Percentiles rank a stretch among this genome's conserved stretches.
phyloP scores from a whole-genome alignment of 2,797 vertebrate genomes.

The Phataginus tricuspis region DNA sequence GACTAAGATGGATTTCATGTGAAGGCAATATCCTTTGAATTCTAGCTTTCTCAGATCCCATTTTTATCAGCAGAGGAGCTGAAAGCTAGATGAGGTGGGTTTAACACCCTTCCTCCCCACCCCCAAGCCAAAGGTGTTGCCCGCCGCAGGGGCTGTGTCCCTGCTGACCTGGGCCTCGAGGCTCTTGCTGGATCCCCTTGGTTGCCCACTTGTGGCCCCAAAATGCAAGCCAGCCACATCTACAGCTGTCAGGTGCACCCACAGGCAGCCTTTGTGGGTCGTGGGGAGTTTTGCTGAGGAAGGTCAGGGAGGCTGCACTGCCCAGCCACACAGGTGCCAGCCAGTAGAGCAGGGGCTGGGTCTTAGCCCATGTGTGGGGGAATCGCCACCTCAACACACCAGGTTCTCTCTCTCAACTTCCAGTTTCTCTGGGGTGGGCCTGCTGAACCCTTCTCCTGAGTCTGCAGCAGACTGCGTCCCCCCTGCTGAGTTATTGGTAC shows the following conservation, averaged over 20 bases:
- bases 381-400: not conserved
- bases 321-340: not conserved
- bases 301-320: not conserved
- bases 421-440: not conserved
- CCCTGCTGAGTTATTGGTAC: not conserved
- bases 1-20: slow-evolving; percentile 63
- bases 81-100: slow-evolving; percentile 52
- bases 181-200: not conserved
- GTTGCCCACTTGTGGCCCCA: not conserved
- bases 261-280: not conserved
- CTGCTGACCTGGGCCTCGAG: not conserved
- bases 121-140: not conserved
- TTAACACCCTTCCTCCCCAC: not conserved
- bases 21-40: slow-evolving; percentile 66
- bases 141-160: not conserved
- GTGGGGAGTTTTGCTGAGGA: not conserved
- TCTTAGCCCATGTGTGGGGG: not conserved
- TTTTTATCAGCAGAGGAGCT: slow-evolving; percentile 60
- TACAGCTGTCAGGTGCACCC: not conserved
- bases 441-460: too few relatives aligned
- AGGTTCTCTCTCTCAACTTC: not conserved
- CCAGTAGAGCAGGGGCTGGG: not conserved
- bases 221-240: not conserved
- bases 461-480: not conserved
- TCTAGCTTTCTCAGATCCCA: slow-evolving; percentile 43